These are phyloP conservation scores for Etheostoma nigrum DNA, from an alignment of 2,797 vertebrate genomes.

Conservation along the genomic window DNA sequence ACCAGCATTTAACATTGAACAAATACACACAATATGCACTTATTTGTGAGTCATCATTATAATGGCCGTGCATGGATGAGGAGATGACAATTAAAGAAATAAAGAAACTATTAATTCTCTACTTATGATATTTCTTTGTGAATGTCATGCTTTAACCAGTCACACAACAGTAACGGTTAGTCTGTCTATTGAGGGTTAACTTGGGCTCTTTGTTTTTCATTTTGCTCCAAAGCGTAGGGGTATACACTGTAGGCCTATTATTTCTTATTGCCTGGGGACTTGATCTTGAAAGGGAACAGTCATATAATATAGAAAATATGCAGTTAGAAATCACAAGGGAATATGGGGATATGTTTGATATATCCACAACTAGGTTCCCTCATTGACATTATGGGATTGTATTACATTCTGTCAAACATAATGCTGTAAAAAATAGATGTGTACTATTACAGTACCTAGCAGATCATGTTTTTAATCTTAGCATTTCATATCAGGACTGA, in stretches of 20 bases:
- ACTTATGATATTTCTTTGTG: constrained; percentile 68
- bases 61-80: constrained; percentile 44
- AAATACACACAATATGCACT: constrained; percentile 64
- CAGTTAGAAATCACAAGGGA: constrained; percentile 46
- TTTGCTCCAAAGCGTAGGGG: constrained; percentile 59
- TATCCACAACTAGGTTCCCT: constrained; percentile 56
- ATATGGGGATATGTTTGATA: constrained; percentile 55
- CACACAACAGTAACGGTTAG: constrained; percentile 63
- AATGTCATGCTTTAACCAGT: constrained; percentile 65
- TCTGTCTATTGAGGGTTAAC: constrained; percentile 60
- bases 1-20: constrained; percentile 69
- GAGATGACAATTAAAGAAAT: constrained; percentile 31
- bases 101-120: constrained; percentile 69
- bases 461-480: constrained; percentile 18
- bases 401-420: neutral
- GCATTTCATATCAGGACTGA: constrained; percentile 14
- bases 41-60: constrained; percentile 70
- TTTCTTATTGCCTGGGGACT: constrained; percentile 57
- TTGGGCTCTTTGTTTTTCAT: constrained; percentile 58
- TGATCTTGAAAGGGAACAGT: constrained; percentile 63
- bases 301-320: constrained; percentile 50
- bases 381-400: constrained; percentile 28
- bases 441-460: constrained; percentile 1
- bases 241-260: constrained; percentile 58
- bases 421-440: neutral